Conservation (phyloP, 1,140 invertebrate genomes). For the Agrilus planipennis region DNA sequence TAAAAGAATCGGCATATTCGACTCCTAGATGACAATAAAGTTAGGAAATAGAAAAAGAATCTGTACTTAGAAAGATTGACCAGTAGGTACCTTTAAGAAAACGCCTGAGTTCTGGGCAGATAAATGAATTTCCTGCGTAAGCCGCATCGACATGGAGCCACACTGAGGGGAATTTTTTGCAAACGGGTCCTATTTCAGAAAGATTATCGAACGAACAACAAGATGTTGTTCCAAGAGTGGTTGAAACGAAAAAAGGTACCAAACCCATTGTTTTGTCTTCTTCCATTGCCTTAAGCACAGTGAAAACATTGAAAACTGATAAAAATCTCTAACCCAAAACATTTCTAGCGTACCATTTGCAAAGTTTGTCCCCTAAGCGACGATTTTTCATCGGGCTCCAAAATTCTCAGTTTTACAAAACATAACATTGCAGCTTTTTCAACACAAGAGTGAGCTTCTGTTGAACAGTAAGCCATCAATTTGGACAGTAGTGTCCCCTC, state of each 20-base stretch:
- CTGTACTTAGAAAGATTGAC: too few species aligned
- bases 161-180: constrained; percentile 65
- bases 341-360: constrained; percentile 44
- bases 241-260: constrained; percentile 94
- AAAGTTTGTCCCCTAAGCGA: constrained; percentile 80
- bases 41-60: too few species aligned
- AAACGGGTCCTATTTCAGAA: constrained; percentile 78
- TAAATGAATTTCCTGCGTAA: constrained; percentile 88
- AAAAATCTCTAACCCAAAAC: not conserved
- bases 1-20: constrained; percentile 91
- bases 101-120: constrained; percentile 87
- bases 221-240: constrained; percentile 87
- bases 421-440: constrained; percentile 99
- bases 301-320: not conserved
- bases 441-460: constrained; percentile 97
- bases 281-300: constrained; percentile 64
- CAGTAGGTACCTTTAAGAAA: constrained; percentile 49
- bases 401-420: constrained; percentile 92
- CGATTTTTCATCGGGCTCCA: constrained; percentile 92
- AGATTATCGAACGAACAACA: constrained; percentile 91
- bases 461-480: constrained; percentile 87
- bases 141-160: constrained; percentile 84
- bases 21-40: too few species aligned
- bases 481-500: constrained; percentile 90
- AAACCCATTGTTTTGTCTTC: constrained; percentile 84